Conservation (phyloP, 2,113 vertebrate genomes). For the Picathartes gymnocephalus region DNA sequence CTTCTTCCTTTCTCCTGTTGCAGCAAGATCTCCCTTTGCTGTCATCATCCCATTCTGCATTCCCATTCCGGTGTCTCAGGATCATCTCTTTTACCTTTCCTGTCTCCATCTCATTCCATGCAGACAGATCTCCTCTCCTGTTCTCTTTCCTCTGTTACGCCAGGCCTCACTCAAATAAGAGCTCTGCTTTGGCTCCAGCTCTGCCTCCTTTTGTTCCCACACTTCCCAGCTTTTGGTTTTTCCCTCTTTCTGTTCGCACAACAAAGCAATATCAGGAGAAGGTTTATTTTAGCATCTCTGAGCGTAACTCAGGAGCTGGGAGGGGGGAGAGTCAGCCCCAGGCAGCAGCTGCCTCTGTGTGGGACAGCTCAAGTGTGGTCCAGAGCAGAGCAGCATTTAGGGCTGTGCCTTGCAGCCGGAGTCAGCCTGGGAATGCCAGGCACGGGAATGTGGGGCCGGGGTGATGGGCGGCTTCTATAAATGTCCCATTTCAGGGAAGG, state of each 20-base stretch:
- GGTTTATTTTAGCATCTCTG: neutral
- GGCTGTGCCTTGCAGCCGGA: neutral
- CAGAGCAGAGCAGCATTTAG: neutral
- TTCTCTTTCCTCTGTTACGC: neutral
- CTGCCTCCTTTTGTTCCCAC: neutral
- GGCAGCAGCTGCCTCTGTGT: neutral
- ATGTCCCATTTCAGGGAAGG: neutral
- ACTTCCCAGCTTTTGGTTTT: neutral
- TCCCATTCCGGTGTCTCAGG: accelerated
- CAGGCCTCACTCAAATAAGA: neutral
- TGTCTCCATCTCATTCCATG: neutral
- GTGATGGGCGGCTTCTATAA: neutral
- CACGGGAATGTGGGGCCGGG: neutral
- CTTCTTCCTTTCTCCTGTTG: neutral
- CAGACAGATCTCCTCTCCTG: neutral
- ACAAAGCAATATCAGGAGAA: neutral
- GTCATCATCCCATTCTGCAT: neutral
- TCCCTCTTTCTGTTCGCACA: neutral
- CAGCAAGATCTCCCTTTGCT: neutral
- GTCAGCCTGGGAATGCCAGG: neutral
- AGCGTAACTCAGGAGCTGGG: neutral
- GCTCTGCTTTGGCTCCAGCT: neutral
- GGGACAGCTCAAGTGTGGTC: accelerated
- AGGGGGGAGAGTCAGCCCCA: neutral
- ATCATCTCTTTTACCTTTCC: neutral